Evolutionary conservation across 2,113 vertebrate species (phyloP), one percentile per base, ranked within the genome.

Genomic region (Notiomystis cincta): DNA sequence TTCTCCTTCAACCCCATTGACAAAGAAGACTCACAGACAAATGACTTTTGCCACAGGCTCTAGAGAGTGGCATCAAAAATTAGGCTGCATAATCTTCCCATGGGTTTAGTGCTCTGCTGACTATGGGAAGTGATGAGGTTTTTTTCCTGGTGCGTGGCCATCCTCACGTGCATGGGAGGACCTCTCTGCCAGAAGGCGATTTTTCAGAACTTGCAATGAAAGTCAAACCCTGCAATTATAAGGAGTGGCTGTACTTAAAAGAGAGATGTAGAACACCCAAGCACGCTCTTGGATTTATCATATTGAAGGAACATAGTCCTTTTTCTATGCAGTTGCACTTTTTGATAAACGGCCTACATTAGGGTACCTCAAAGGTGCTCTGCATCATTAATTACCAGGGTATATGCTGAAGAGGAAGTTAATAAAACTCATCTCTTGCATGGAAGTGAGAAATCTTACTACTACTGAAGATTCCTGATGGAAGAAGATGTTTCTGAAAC

Each of bases 341-440:
- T 93, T 89, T 94, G 96, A 94, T 91, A 84, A 97, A 96, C 67
- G 15, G 93, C 66, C 75, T 79, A 57, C 54, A 96, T 96, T 96
- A 87, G 57, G 54, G 89, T 85, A 94, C 93, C 88, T 94, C 82
- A 93, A 88, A 93, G 86, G 77, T 89, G 96, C 65, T 84, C 87
- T 96, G 96, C 93, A 96, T 97, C 96, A 97, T 97, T 97, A 97
- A 97, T 96, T 93, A 92, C 66, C 80, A 93, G 62, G 62, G 93
- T 95, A 92, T 95, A 94, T 89, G 90, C 78, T 91, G 92, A 93
- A 94, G 30, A 94, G 73, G 90, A 97, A 96, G 95, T 96, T 96
- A 96, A 96, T 96, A 97, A 97, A 97, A 97, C 79, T 95, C 82
- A 91, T 96, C 88, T 96, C 90, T 95, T 89, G 66, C 82, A 89